Evolutionary conservation across 2,113 vertebrate genomes (phyloP).

Genomic region (Anas platyrhynchos): DNA sequence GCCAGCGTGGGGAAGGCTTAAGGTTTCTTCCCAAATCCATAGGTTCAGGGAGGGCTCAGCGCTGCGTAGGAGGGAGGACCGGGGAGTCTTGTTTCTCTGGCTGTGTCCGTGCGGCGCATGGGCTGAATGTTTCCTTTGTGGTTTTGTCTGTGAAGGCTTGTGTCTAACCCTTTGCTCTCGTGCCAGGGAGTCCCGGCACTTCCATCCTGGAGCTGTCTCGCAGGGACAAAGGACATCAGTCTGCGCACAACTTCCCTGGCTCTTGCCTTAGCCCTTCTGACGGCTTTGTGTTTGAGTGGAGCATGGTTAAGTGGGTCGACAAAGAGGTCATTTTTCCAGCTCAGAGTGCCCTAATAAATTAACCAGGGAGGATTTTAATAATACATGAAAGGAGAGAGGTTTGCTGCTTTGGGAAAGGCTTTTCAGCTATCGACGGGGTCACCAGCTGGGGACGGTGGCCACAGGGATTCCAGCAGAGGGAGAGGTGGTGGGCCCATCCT

Average conservation of each 20-base stretch:
- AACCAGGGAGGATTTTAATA: constrained; percentile 59
- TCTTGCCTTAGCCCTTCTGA: constrained; percentile 25
- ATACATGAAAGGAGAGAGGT: constrained; percentile 49
- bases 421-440: constrained; percentile 22
- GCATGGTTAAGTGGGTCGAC: constrained; percentile 47
- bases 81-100: constrained; percentile 13
- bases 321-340: constrained; percentile 54
- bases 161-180: constrained; percentile 62
- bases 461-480: not conserved
- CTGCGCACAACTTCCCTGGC: not conserved
- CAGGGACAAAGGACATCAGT: constrained; percentile 55
- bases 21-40: not conserved
- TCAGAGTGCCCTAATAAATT: constrained; percentile 61
- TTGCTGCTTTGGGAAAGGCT: constrained; percentile 40
- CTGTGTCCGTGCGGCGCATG: not conserved
- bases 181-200: constrained; percentile 59
- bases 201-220: constrained; percentile 60
- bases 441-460: not conserved
- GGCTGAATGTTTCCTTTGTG: constrained; percentile 69
- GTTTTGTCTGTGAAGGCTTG: constrained; percentile 53
- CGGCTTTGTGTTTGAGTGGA: constrained; percentile 2
- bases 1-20: not conserved
- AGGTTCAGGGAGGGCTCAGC: not conserved
- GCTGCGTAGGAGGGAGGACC: not conserved
- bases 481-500: not conserved